Base-by-base conservation (phyloP, 2,797 vertebrate species). In the Odontamblyopus lacepedii region DNA sequence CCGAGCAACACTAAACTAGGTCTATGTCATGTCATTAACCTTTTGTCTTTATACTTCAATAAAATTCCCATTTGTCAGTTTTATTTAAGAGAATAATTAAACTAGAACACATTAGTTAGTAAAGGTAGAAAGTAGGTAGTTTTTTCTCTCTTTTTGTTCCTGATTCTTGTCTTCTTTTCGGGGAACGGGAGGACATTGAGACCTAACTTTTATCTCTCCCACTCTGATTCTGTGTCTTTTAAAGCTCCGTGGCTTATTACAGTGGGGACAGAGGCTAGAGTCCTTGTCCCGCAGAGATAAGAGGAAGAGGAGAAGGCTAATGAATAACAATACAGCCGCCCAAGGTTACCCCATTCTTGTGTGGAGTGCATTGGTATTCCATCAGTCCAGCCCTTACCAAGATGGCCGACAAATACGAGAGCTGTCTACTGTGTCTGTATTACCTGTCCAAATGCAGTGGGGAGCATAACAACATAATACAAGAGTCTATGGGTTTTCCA, bases 291-390 rank as follows among this genome's bases (percentile, higher is more conserved):
- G 27, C 6, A 27, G 82, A 88, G 86, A 90, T 92, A 88, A 88
- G 78, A 72, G 72, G 51, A 38, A 70, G 71, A 63, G 69, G 35
- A 76, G 76, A 72, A 71, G 77, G 79, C 83, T 86, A 84, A 90
- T 90, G 86, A 91, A 92, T 89, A 91, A 85, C 87, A 91, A 91
- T 88, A 86, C 69, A 83, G 82, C 80, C 9, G 19, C 38, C 84
- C 87, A 91, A 93, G 93, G 92, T 93, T 89, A 81, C 71, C 56
- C 70, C 56, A 73, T 63, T 75, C 6, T 0, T 48, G 48, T 18
- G 15, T 64, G 57, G 48, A 51, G 18, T n/a, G 7, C 74, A 83
- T 83, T 80, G 74, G 79, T 70, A 81, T 92, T 87, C 84, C 83
- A 70, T 53, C 6, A 2, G 64, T 63, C 59, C 30, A 70, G 83